Evolutionary conservation across 2,113 vertebrate species (phyloP).

Genomic region (Bubalus kerabau): DNA sequence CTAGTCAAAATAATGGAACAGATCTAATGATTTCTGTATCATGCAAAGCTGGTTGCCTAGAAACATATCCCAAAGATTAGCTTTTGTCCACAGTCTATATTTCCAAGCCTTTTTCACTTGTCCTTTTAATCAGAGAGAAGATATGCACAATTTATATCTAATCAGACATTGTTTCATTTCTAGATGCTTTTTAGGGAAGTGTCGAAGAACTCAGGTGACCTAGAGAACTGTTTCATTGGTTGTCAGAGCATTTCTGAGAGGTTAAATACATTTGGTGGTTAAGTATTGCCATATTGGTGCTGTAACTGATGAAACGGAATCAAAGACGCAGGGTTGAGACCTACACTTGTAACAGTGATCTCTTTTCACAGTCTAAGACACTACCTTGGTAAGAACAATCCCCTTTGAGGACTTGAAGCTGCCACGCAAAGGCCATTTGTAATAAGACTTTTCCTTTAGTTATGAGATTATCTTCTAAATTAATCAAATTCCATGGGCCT

Average conservation of each 20-base stretch:
- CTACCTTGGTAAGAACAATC: background rate
- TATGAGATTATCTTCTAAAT: conserved; percentile 31
- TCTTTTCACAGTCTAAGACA: conserved; percentile 9
- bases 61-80: conserved; percentile 52
- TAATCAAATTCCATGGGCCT: background rate
- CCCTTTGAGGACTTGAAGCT: background rate
- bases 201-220: background rate
- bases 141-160: background rate
- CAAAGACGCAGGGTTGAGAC: background rate
- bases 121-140: background rate
- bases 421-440: conserved; percentile 13
- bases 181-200: background rate
- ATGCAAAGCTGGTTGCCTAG: conserved; percentile 41
- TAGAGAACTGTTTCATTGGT: background rate
- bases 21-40: conserved; percentile 41
- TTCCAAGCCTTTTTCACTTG: conserved; percentile 9
- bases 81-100: background rate
- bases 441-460: conserved; percentile 19
- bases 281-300: background rate
- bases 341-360: background rate
- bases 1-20: conserved; percentile 1
- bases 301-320: background rate
- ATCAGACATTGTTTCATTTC: conserved; percentile 5
- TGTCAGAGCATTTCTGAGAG: background rate
- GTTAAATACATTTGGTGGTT: background rate